A percentile compares a stretch with the other conserved stretches of the same genome.
These are phyloP conservation scores for Galeopterus variegatus DNA, from an alignment of 2,113 vertebrate genomes.

Conservation along the genomic window DNA sequence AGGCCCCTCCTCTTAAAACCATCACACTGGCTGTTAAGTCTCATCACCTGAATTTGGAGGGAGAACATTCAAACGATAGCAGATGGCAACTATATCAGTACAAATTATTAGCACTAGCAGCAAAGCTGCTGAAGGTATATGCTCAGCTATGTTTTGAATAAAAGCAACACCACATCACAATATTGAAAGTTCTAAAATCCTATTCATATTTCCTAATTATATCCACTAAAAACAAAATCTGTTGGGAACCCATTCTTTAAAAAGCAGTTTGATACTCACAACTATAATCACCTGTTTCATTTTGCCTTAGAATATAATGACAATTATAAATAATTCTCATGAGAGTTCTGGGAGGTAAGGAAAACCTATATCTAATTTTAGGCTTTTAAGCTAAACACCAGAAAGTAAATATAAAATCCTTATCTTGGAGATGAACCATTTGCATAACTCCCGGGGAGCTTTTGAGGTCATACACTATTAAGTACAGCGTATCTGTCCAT, in stretches of 20 bases:
- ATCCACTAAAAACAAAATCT: not conserved
- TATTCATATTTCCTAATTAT: not conserved
- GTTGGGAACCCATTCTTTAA: not conserved
- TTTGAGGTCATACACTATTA: not conserved
- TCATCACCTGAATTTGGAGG: not conserved
- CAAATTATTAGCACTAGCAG: not conserved
- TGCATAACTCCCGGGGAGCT: not conserved
- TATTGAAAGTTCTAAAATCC: not conserved
- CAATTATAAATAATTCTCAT: not conserved
- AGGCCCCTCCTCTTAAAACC: not conserved
- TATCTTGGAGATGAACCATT: not conserved
- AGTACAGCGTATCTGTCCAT: not conserved
- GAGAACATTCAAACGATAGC: not conserved
- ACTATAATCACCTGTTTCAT: not conserved
- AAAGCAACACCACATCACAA: not conserved
- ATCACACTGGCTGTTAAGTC: not conserved
- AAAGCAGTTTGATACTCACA: not conserved
- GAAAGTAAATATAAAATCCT: not conserved
- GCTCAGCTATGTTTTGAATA: not conserved
- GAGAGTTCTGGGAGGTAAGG: not conserved
- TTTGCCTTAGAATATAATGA: not conserved
- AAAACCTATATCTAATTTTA: not conserved
- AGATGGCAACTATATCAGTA: not conserved
- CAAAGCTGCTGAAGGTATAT: not conserved
- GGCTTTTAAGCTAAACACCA: not conserved